These are phyloP conservation scores for Scaptomyza caliginosa DNA, from an alignment of 2,888 invertebrate genomes.

Conservation along the genomic window DNA sequence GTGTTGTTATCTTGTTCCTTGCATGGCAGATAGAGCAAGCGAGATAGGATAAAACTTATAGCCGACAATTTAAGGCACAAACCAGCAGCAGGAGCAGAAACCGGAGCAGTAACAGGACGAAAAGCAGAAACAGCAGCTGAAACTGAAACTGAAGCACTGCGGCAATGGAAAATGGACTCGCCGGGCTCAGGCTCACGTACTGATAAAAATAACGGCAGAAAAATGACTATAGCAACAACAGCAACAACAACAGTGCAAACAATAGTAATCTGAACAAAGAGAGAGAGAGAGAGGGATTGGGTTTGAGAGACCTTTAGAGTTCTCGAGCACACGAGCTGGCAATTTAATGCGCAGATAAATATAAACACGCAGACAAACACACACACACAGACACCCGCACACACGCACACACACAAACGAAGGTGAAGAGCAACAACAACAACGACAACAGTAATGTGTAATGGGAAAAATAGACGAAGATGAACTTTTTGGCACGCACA, in stretches of 20 bases:
- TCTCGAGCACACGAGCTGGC: constrained; percentile 63
- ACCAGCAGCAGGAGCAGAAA: constrained; percentile 6
- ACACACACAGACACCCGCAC: constrained; percentile 27
- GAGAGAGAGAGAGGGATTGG: constrained; percentile 13
- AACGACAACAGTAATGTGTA: neutral
- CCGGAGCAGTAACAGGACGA: constrained; percentile 16
- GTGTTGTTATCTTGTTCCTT: neutral
- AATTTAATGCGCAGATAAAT: constrained; percentile 78
- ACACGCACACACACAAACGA: constrained; percentile 25
- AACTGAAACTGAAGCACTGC: constrained; percentile 30
- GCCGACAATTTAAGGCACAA: constrained; percentile 60
- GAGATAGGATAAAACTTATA: constrained; percentile 48
- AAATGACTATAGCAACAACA: constrained; percentile 65
- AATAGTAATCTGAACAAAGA: constrained; percentile 25
- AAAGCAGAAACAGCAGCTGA: constrained; percentile 15
- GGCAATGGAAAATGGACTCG: constrained; percentile 55
- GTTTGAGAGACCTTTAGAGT: constrained; percentile 31
- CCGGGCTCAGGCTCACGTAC: constrained; percentile 60
- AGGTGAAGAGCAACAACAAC: neutral
- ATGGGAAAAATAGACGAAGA: constrained; percentile 46
- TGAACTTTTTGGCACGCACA: constrained; percentile 73
- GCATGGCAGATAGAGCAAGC: neutral
- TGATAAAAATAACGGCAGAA: constrained; percentile 75
- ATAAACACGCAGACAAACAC: constrained; percentile 48
- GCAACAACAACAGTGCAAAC: constrained; percentile 39